Base-by-base conservation (phyloP, 2,797 vertebrate species). In the Acanthurus tractus region DNA sequence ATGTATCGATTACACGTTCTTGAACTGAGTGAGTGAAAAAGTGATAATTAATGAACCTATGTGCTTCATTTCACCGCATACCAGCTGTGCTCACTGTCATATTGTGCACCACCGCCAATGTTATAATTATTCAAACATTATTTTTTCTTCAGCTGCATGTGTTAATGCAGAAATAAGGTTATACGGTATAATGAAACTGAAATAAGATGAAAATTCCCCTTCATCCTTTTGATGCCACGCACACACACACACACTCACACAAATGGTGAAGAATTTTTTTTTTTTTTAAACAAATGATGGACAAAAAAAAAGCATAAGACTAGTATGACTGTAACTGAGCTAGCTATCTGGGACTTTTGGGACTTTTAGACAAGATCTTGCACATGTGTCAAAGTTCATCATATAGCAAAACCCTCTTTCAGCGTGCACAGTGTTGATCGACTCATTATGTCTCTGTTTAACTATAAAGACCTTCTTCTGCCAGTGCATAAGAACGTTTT, bases 41-140 rank as follows among this genome's bases (percentile, higher is more conserved):
- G 71, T 64, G 69, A 79, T 88, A 81, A 88, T 86, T 78, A 86
- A 85, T 64, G 50, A 86, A 85, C 65, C 48, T 70, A 44, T 49
- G 64, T 49, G 84, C 81, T 79, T 87, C 49, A 9, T 88, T 84
- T 79, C 69, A 45, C 84, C 66, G 70, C 74, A 82, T 63, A 45
- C 66, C 75, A 82, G 81, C 84, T 89, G 86, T 80, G 84, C 79
- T 48, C 36, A 59, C 79, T 81, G 78, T 64, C 78, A 66, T 44
- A 46, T 22, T 70, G 11, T 59, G 55, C 49, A 13, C 25, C 72
- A 70, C 63, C 81, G 78, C 66, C 55, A 56, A 58, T 50, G 53
- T 54, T 22, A 20, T 63, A 78, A 84, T 85, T 81, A 79, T 79
- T 86, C 61, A 65, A 58, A 75, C 40, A 84, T 61, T 15, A 18